Base-by-base conservation (phyloP, 1,140 invertebrate species). In the Neotoxoptera formosana region DNA sequence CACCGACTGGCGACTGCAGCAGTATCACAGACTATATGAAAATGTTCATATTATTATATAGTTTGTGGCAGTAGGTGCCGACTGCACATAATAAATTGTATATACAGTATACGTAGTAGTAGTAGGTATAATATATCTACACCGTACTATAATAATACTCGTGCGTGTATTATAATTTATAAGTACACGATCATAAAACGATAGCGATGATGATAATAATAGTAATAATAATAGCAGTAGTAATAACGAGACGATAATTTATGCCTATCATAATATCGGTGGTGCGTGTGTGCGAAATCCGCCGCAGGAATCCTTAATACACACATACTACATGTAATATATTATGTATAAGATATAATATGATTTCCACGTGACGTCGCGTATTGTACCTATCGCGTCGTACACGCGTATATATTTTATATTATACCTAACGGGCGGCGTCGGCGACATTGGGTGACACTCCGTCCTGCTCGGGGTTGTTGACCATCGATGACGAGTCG, bases 401-500 rank as follows among this genome's bases (percentile, higher is more conserved):
- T 45, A 41, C 36, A 86, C 23, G 4, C 83, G 36, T 30, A 86
- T 45, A 41, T 30, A 86, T 25, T 45, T 25, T 45, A 25, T 86
- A 86, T 47, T 86, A n/a, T n/a, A 86, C 30, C 45, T 25, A 30
- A 41, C 36, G 11, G 25, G 23, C 41, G 25, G 11, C 36, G 25
- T 0, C 30, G 45, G n/a, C 30, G 86, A 87, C 86, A 87, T 87
- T 47, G 47, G 86, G 86, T 47, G 86, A 87, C 86, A 87, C 86
- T 87, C 47, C 86, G 47, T 47, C 20, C 86, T 23, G 30, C 47
- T 47, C 30, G 41, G 90, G 90, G 90, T 91, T 91, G 90, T 91
- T 91, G 90, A 91, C 90, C 90, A 91, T 90, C 36, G 11, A 21
- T 25, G 34, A 76, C 25, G 90, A 91, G 25, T 91, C 90, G 90